Evolutionary conservation across 2,113 vertebrate genomes (phyloP).

Genomic region (Noctilio leporinus): DNA sequence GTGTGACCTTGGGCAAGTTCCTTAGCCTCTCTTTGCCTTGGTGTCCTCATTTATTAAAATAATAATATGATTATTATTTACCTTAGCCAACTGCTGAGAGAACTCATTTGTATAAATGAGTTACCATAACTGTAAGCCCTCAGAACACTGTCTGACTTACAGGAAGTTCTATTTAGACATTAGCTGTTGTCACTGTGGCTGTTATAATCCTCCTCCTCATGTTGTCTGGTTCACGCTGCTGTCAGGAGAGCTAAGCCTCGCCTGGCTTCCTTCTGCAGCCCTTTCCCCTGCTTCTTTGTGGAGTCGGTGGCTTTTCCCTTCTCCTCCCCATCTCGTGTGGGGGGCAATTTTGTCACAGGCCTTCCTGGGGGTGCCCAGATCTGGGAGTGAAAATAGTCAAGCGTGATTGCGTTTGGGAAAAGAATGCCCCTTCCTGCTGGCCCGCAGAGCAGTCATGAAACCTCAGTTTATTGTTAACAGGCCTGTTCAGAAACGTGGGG

Average conservation of each 20-base stretch:
- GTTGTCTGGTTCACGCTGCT: not conserved
- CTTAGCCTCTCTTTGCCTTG: not conserved
- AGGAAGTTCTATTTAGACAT: not conserved
- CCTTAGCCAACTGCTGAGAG: not conserved
- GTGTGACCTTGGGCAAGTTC: not conserved
- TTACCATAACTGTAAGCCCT: not conserved
- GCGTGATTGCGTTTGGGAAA: not conserved
- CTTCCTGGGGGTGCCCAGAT: not conserved
- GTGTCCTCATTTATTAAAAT: not conserved
- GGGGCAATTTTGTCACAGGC: not conserved
- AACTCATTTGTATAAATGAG: not conserved
- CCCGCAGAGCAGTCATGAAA: not conserved
- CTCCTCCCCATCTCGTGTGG: not conserved
- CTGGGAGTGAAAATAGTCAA: not conserved
- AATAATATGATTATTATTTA: not conserved
- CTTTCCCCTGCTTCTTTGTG: not conserved
- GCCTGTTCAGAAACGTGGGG: not conserved
- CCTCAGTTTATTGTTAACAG: not conserved
- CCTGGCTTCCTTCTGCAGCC: not conserved
- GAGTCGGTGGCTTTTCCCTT: no score
- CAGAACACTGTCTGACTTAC: not conserved
- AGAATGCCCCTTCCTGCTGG: not conserved
- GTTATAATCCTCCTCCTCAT: not conserved
- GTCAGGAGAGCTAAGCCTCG: not conserved
- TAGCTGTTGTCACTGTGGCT: not conserved